Evolutionary conservation across 1,140 invertebrate species (phyloP), one percentile per base, ranked within the genome.

Genomic region (Leptinotarsa defecta): DNA sequence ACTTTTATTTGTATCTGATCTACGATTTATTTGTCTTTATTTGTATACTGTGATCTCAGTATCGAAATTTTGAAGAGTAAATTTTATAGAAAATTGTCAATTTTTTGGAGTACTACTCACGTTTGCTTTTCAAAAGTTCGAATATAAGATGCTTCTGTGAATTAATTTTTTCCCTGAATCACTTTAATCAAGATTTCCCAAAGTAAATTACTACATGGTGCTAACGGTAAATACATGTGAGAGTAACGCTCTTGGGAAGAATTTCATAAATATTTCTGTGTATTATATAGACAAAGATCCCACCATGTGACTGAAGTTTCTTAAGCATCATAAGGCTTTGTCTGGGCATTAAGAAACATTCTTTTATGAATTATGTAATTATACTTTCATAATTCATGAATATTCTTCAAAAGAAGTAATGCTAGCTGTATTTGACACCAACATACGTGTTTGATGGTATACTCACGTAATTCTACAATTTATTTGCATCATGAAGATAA

Each of bases 321-420:
- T 20, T n/a, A 13, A 70, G 68, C 34, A 49, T 48, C 8, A 70
- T 70, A 48, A 70, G 8, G 48, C 68, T 70, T 52, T 70, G 68
- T 70, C 48, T 70, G 27, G n/a, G 20, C 22, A 48, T 70, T 70
- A 70, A 48, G 34, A 70, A 70, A 70, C n/a, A 20, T 5, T 19
- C 68, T 17, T 49, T 70, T 57, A 70, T 70, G 68, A 57, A 70
- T 70, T 70, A 70, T 70, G 68, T 52, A 70, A 70, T 70, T 13
- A 15, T 65, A 34, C 13, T 24, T 15, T 65, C 13, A 22, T 65
- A 17, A 65, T 22, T n/a, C 20, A 65, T 34, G 64, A 34, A 22
- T n/a, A 65, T 1, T 24, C 15, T 20, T 4, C 13, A 65, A 17
- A 65, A 65, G 20, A 65, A 65, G 6, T 34, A 20, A 65, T 27